Conservation (phyloP, 2,113 vertebrate genomes). For the Scopus umbretta region DNA sequence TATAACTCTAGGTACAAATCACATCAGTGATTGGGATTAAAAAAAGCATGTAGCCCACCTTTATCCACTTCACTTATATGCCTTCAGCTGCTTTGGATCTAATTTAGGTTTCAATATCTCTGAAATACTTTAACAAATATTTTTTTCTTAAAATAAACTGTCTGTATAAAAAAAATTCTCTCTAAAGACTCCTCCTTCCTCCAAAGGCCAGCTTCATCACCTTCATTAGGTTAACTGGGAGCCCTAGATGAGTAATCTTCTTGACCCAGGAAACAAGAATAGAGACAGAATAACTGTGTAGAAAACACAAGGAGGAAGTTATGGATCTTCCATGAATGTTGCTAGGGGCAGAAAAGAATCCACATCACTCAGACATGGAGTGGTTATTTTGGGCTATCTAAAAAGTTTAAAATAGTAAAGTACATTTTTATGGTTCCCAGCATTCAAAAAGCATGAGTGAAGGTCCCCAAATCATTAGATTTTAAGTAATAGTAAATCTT, state of each 20-base stretch:
- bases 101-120: background rate
- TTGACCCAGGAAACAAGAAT: background rate
- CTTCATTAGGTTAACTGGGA: background rate
- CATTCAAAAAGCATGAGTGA: background rate
- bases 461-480: background rate
- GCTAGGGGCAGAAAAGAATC: background rate
- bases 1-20: background rate
- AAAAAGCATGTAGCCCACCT: background rate
- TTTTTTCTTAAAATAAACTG: background rate
- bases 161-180: background rate
- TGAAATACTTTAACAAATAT: background rate
- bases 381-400: background rate
- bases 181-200: background rate
- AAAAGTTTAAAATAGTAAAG: background rate
- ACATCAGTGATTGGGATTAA: background rate
- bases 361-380: rapidly evolving
- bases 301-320: background rate
- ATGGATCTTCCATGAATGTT: background rate
- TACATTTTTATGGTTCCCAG: background rate
- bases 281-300: background rate
- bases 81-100: background rate
- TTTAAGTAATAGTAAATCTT: background rate
- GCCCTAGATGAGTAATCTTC: background rate
- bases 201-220: background rate
- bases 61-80: background rate